Conservation (phyloP, 1,140 invertebrate species). For the Caenorhabditis latens region DNA sequence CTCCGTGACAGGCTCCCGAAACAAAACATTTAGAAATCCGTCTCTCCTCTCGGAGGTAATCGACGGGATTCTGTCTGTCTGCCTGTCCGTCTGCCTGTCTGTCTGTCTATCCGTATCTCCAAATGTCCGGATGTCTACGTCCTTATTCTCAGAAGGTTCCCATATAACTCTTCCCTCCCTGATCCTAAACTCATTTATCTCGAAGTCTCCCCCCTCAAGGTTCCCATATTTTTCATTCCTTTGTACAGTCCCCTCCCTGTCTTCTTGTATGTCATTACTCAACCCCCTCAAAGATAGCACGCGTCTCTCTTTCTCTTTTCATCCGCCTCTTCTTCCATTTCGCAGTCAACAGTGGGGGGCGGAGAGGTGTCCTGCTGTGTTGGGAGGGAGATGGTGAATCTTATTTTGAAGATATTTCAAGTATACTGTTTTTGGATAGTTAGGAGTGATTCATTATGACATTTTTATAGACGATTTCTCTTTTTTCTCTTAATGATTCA, state of each 20-base stretch:
- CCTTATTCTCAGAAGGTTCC: background rate
- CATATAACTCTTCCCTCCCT: background rate
- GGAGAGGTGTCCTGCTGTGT: background rate
- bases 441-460: no score
- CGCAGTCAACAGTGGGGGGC: background rate
- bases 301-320: background rate
- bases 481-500: no score
- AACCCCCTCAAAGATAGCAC: background rate
- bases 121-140: no score
- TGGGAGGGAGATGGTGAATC: background rate
- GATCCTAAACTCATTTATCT: background rate
- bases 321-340: background rate
- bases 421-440: no score
- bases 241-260: background rate
- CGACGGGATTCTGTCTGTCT: no score
- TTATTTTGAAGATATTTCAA: background rate
- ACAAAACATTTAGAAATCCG: background rate
- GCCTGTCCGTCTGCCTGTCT: no score
- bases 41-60: no score
- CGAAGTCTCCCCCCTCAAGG: background rate
- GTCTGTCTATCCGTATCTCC: no score
- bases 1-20: no score
- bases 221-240: constrained; percentile 9
- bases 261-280: background rate
- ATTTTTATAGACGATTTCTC: no score